Evolutionary conservation across 2,888 invertebrate genomes (phyloP).

Genomic region (Polymixis flavicincta): DNA sequence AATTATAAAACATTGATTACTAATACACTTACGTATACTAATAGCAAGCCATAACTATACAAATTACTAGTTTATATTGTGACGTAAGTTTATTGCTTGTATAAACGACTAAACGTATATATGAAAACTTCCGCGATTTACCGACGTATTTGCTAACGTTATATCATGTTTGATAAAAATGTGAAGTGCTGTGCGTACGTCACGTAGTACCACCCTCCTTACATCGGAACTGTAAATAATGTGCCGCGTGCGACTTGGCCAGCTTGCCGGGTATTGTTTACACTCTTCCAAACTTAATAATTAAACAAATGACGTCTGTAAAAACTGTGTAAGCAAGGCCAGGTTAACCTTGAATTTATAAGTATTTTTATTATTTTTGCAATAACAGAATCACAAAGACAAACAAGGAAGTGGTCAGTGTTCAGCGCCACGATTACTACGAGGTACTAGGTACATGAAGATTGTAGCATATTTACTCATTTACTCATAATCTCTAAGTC

Average conservation of each 20-base stretch:
- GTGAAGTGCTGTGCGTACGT: neutral
- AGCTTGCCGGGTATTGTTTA: conserved; percentile 29
- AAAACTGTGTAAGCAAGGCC: conserved; percentile 87
- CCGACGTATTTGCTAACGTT: conserved; percentile 47
- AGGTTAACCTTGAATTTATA: conserved; percentile 83
- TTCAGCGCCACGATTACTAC: conserved; percentile 76
- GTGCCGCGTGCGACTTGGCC: conserved; percentile 19
- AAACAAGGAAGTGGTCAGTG: conserved; percentile 85
- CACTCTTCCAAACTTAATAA: conserved; percentile 36
- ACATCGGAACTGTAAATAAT: conserved; percentile 22
- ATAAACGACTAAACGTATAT: conserved; percentile 24
- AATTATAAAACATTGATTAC: conserved; percentile 39
- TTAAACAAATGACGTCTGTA: conserved; percentile 35
- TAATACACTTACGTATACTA: conserved; percentile 29
- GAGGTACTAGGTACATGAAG: conserved; percentile 68
- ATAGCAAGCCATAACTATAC: conserved; percentile 15
- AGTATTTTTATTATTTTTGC: conserved; percentile 85
- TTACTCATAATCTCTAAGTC: conserved; percentile 76
- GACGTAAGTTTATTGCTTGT: conserved; percentile 46
- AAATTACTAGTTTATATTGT: conserved; percentile 38
- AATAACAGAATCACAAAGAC: conserved; percentile 83
- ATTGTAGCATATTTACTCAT: conserved; percentile 79
- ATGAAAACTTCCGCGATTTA: conserved; percentile 53
- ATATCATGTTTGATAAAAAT: conserved; percentile 37
- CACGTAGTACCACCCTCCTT: neutral